Evolutionary conservation across 2,797 vertebrate genomes (phyloP).

Genomic region (Margarornis squamiger): DNA sequence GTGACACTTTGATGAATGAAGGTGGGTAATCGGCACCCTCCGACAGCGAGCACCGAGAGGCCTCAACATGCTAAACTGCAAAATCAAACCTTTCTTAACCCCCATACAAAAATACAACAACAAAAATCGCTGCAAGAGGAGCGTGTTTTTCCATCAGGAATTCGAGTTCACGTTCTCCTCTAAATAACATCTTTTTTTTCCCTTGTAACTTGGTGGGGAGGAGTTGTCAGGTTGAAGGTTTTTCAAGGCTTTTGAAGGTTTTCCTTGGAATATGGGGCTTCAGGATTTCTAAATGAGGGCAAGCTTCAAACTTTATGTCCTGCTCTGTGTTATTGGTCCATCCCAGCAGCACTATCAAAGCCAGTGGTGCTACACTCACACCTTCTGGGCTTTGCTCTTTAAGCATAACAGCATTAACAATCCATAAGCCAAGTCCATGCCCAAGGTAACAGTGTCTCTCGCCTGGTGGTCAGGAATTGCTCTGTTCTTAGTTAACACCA

Average conservation of each 20-base stretch:
- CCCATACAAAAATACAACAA: conserved; percentile 61
- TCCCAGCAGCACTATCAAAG: not conserved
- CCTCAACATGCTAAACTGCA: conserved; percentile 91
- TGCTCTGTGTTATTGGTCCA: not conserved
- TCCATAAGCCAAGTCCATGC: not conserved
- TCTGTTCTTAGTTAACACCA: not conserved
- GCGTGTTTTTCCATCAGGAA: conserved; percentile 50
- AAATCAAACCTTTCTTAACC: conserved; percentile 81
- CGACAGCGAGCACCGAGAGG: conserved; percentile 94
- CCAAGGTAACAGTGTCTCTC: not conserved
- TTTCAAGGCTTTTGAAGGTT: not conserved
- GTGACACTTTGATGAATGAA: conserved; percentile 99
- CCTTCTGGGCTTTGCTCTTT: not conserved
- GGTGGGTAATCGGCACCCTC: conserved; percentile 95
- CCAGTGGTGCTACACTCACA: accelerated
- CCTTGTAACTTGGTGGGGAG: not conserved
- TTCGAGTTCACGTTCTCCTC: not conserved
- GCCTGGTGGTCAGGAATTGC: not conserved
- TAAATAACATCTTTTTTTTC: not conserved
- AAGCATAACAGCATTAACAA: not conserved
- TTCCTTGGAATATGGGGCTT: not conserved
- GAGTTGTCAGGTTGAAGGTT: not conserved
- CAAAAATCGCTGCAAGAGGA: not conserved
- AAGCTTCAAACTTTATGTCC: not conserved
- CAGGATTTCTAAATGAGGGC: not conserved